Base-by-base conservation (phyloP, 1,140 invertebrate genomes). In the Diorhabda sublineata region DNA sequence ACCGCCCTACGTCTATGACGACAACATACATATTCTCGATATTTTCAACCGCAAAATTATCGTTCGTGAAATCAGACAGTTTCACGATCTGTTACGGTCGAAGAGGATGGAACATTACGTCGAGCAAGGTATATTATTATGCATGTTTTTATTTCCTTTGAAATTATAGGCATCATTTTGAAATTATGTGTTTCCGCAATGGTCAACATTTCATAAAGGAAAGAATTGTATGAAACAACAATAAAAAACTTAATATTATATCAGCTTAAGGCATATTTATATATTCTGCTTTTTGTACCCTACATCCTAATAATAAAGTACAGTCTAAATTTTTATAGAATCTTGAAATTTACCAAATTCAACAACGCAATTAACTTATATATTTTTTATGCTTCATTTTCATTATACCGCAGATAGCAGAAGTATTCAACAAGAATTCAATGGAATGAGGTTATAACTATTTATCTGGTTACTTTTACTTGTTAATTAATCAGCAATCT, bases 71-170 rank as follows among this genome's bases (percentile, higher is more conserved):
- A 52, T 52, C 47, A 6, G 47, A 52, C 47, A 52, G 47, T 52
- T 52, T 52, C 47, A 52, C 47, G 47, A 52, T 52, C 47, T 52
- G 47, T 52, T 52, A 52, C 47, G 47, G 47, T 52, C 47, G 47
- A 52, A 52, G 47, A 52, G 47, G 47, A 52, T 52, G 6, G 47
- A 52, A 52, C n/a, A 52, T 52, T 52, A n/a, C 47, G 47, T 52
- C 47, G 47, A 52, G 47, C 47, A 52, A 52, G 6, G 47, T 52
- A 4, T 52, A 52, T 52, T 6, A 8, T 52, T 52, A 26, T 26
- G 26, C 26, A 26, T 26, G 26, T 52, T 52, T 52, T 52, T 52
- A 52, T 52, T 52, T 52, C 47, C 6, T 52, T 52, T n/a, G 2
- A 52, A 52, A 52, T 52, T 52, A 52, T 52, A 52, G 47, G 47